phyloP scores from a whole-genome alignment of 2,113 vertebrate genomes.

The Sorex fumeus region DNA sequence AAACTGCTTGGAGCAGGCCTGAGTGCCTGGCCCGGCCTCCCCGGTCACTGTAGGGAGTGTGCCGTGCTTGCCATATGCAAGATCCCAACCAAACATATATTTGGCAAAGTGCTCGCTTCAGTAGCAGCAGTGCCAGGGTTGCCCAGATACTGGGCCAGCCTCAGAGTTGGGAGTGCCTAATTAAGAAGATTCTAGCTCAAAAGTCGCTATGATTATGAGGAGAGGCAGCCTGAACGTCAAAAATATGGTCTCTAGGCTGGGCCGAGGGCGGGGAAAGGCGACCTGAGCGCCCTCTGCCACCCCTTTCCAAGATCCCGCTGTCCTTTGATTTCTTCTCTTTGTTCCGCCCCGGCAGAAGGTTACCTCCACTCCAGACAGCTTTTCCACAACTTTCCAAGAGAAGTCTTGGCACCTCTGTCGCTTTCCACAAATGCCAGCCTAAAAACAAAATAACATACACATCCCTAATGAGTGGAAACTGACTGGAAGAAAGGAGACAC shows the following conservation, averaged over 20 bases:
- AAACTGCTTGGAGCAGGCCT: slow-evolving; percentile 77
- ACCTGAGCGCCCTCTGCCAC: neutral
- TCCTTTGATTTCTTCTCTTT: slow-evolving; percentile 45
- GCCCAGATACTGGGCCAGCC: slow-evolving; percentile 88
- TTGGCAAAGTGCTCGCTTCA: slow-evolving; percentile 89
- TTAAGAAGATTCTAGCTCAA: slow-evolving; percentile 23
- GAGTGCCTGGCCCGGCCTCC: slow-evolving; percentile 85
- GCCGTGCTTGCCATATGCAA: slow-evolving; percentile 89
- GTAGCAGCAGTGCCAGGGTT: slow-evolving; percentile 90
- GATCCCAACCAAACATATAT: slow-evolving; percentile 89
- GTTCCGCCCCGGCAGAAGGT: neutral
- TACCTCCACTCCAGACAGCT: neutral
- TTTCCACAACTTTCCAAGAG: neutral
- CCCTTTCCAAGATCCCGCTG: neutral
- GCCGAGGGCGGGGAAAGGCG: neutral
- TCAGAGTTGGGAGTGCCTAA: neutral
- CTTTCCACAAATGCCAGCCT: neutral
- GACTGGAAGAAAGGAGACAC: neutral
- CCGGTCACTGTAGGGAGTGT: slow-evolving; percentile 88
- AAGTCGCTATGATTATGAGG: slow-evolving; percentile 13
- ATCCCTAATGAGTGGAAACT: neutral
- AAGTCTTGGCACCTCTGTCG: slow-evolving; percentile 11
- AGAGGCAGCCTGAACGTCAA: slow-evolving; percentile 33
- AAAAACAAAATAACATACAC: neutral
- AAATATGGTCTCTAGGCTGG: neutral